Evolutionary conservation across 1,140 invertebrate genomes (phyloP), one percentile per base, ranked within the genome.

Genomic region (Acromyrmex echinatior): DNA sequence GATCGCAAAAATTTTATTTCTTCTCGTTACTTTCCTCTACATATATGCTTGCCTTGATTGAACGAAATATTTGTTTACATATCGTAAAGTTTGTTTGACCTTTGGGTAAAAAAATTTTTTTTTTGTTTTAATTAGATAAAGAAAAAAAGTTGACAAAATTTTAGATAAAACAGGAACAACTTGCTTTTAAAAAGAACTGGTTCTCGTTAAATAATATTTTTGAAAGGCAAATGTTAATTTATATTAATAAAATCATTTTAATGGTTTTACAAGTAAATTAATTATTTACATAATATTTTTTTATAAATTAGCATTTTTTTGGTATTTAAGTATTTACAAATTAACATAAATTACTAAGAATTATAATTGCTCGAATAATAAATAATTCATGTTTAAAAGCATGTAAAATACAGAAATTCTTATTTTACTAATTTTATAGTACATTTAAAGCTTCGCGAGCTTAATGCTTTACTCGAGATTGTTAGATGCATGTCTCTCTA

Each of bases 1-100:
- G 1, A 68, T 79, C 62, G 77, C 18, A 79, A 79, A 66, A 80
- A 68, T 68, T 35, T 66, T 80, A 70, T 51, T 70, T 21, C 9
- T 14, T 51, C 39, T 70, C 28, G 28, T 14, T 28, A 12, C 4
- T 66, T 63, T 78, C 5, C 16, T 4, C 3, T 25, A 63, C 14
- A 65, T n/a, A 12, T 21, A 49, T 60, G 56, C 74, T 49, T n/a
- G n/a, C 18, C 14, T 65, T 45, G 35, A 18, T 77, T 39, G 45
- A 76, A 58, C 2, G 21, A 60, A 56, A 45, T 60, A 77, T 77
- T 62, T 60, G 14, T 60, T 45, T 56, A 9, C n/a, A 53, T 25
- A 39, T 62, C 56, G 14, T 21, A 62, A 77, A 6, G 12, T 18
- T 78, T 21, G 10, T 49, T 49, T n/a, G 5, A 70, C 9, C 5